Percentiles rank a stretch among this genome's conserved stretches.
Evolutionary conservation across 2,797 vertebrate genomes (phyloP).

Genomic region (Muscicapa striata): DNA sequence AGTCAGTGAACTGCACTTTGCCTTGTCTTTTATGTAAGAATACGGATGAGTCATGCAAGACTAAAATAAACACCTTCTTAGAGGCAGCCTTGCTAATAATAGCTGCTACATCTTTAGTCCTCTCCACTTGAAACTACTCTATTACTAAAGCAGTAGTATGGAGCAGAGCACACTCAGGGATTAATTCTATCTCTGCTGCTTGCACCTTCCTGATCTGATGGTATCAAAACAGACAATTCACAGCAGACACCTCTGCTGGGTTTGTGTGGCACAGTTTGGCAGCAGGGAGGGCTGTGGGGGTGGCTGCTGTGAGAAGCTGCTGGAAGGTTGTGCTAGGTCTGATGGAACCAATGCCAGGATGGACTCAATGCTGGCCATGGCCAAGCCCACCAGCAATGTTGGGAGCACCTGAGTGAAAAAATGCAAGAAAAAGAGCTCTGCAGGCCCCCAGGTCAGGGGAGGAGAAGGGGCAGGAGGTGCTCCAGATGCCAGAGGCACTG

Average conservation of each 20-base stretch:
- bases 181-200: not conserved
- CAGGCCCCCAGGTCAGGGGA: not conserved
- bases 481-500: not conserved
- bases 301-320: not conserved
- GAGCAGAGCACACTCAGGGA: not conserved
- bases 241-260: not conserved
- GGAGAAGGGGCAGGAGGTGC: not conserved
- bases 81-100: conserved; percentile 56
- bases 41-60: conserved; percentile 57
- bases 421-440: not conserved
- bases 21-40: conserved; percentile 64
- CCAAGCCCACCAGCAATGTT: rapidly evolving
- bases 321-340: not conserved
- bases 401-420: not conserved
- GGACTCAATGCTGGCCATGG: not conserved
- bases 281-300: not conserved
- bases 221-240: not conserved
- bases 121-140: not conserved
- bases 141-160: not conserved
- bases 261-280: not conserved
- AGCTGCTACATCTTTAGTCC: conserved; percentile 24
- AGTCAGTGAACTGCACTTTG: conserved; percentile 53
- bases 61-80: conserved; percentile 65
- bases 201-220: not conserved
- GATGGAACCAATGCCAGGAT: not conserved